phyloP scores from a whole-genome alignment of 2,888 invertebrate species.

The Chalcosyrphus nemorum region DNA sequence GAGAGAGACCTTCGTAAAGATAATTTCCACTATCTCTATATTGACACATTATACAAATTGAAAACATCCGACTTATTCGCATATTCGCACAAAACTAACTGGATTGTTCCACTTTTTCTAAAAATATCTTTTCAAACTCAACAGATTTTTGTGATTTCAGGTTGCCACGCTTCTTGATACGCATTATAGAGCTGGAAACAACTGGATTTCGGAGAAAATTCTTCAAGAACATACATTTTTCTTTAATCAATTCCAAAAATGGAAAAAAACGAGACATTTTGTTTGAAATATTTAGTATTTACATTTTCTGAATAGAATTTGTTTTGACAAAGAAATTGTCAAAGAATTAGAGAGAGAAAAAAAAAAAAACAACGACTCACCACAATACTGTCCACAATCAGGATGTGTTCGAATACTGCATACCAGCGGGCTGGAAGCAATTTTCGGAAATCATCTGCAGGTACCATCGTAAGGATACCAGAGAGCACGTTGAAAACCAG shows the following conservation, averaged over 20 bases:
- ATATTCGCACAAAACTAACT: too few relatives aligned
- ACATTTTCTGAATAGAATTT: slow-evolving; percentile 15
- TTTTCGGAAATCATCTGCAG: slow-evolving; percentile 68
- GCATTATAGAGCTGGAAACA: not conserved
- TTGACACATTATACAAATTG: not conserved
- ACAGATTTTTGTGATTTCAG: not conserved
- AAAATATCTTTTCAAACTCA: not conserved
- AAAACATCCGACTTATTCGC: not conserved
- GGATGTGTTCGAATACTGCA: slow-evolving; percentile 61
- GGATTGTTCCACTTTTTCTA: not conserved
- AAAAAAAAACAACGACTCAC: slow-evolving; percentile 61
- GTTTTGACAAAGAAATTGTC: slow-evolving; percentile 21
- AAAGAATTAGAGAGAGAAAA: slow-evolving; percentile 12
- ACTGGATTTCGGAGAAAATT: too few relatives aligned
- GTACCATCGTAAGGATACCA: slow-evolving; percentile 70
- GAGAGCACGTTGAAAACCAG: slow-evolving; percentile 54
- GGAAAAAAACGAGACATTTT: not conserved
- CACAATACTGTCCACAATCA: slow-evolving; percentile 43
- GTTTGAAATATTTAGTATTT: not conserved
- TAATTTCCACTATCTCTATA: not conserved
- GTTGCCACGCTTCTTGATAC: not conserved
- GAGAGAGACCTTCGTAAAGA: not conserved
- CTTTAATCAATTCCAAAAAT: not conserved
- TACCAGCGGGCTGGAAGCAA: slow-evolving; percentile 71
- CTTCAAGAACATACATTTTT: not conserved